Evolutionary conservation across 2,113 vertebrate species (phyloP).

Genomic region (Cervus canadensis): DNA sequence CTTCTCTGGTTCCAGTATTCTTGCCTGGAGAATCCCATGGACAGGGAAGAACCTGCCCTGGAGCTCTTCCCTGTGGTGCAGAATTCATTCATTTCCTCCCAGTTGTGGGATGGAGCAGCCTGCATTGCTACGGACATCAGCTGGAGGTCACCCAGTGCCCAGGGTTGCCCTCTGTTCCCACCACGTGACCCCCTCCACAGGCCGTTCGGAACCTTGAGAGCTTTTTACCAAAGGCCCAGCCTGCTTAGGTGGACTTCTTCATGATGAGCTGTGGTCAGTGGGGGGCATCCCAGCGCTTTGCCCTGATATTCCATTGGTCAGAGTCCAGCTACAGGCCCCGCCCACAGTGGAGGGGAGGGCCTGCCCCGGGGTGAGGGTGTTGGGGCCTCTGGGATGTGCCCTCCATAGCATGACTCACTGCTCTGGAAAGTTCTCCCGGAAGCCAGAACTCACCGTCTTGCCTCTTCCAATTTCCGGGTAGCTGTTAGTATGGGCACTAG

Average conservation of each 20-base stretch:
- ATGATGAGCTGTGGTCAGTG: not conserved
- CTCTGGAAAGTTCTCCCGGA: not conserved
- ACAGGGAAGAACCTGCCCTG: not conserved
- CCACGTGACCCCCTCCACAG: not conserved
- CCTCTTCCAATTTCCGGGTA: not conserved
- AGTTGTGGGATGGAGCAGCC: not conserved
- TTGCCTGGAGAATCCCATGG: not conserved
- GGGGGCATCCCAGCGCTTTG: not conserved
- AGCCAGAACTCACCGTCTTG: not conserved
- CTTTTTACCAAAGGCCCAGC: not conserved
- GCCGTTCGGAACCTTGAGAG: not conserved
- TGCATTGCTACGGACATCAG: not conserved
- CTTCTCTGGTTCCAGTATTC: not conserved
- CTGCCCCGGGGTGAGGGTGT: not conserved
- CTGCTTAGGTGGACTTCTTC: not conserved
- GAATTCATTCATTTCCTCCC: not conserved
- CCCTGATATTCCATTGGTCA: not conserved
- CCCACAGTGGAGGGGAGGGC: not conserved
- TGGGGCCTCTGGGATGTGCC: no score
- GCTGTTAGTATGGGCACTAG: not conserved
- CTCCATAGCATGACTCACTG: not conserved
- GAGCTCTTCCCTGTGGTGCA: not conserved
- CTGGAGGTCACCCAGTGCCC: not conserved
- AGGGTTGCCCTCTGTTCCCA: not conserved
- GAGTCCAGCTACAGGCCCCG: not conserved